Percentiles rank a stretch among this genome's conserved stretches.
Conservation (phyloP, 1,140 invertebrate species). For the Drosophila tsacasi region DNA sequence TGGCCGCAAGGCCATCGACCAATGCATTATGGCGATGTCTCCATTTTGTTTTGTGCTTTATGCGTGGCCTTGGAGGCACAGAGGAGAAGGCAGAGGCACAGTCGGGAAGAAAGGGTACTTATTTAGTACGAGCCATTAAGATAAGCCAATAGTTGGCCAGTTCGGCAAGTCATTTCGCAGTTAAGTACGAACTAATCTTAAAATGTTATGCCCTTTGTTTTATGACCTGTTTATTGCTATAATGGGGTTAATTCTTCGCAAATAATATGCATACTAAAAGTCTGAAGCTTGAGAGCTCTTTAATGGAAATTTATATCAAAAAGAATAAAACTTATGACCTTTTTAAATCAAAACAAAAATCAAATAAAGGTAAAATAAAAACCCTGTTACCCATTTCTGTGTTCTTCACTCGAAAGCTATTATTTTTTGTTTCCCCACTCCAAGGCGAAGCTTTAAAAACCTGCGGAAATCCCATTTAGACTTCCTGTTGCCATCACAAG, state of each 20-base stretch:
- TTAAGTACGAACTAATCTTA: conserved; percentile 11
- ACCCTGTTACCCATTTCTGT: neutral
- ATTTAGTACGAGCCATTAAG: conserved; percentile 19
- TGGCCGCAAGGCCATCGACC: conserved; percentile 45
- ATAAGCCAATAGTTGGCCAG: conserved; percentile 26
- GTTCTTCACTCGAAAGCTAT: conserved; percentile 7
- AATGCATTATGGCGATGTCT: conserved; percentile 35
- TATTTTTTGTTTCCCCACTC: conserved; percentile 3
- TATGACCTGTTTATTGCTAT: neutral
- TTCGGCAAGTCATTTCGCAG: neutral
- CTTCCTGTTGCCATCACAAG: conserved; percentile 32
- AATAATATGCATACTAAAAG: neutral
- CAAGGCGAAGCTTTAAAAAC: conserved; percentile 1
- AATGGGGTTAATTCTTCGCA: conserved; percentile 5
- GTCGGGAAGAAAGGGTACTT: conserved; percentile 2
- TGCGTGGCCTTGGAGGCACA: neutral
- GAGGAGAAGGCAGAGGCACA: neutral
- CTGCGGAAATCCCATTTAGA: conserved; percentile 14
- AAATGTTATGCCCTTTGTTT: neutral
- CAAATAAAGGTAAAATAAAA: neutral
- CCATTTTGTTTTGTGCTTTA: conserved; percentile 6
- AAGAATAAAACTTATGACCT: neutral
- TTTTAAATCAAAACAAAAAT: neutral
- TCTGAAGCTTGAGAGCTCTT: neutral
- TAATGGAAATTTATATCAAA: neutral